These are phyloP conservation scores for Redunca redunca DNA, from an alignment of 2,113 vertebrate genomes.

Conservation along the genomic window DNA sequence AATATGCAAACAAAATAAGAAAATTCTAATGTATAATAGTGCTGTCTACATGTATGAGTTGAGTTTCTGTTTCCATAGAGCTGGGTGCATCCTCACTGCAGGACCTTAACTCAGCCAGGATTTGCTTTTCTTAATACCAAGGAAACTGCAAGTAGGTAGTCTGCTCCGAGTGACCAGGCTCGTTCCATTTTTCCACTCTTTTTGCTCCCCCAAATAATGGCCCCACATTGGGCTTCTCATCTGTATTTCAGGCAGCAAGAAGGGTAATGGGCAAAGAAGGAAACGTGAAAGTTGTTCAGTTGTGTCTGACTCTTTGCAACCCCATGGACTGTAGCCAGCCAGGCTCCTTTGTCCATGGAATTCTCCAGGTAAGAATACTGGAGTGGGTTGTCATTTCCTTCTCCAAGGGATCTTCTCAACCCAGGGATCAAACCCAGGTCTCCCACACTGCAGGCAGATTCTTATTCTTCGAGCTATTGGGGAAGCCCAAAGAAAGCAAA, in stretches of 20 bases:
- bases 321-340: neutral
- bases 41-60: neutral
- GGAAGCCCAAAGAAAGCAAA: neutral
- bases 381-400: neutral
- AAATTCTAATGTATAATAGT: neutral
- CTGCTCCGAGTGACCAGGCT: neutral
- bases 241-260: neutral
- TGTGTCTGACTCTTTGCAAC: neutral
- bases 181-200: neutral
- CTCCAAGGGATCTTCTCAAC: neutral
- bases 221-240: neutral
- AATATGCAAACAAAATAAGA: neutral
- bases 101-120: neutral
- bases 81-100: neutral
- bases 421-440: neutral
- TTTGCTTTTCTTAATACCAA: neutral
- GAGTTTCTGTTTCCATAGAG: neutral
- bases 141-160: neutral
- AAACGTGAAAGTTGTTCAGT: neutral
- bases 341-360: neutral
- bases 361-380: neutral
- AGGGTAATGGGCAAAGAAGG: neutral
- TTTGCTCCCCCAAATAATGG: neutral
- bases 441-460: neutral
- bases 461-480: accelerated